Evolutionary conservation across 2,113 vertebrate genomes (phyloP), one percentile per base, ranked within the genome.

Genomic region (Peucedramus taeniatus): DNA sequence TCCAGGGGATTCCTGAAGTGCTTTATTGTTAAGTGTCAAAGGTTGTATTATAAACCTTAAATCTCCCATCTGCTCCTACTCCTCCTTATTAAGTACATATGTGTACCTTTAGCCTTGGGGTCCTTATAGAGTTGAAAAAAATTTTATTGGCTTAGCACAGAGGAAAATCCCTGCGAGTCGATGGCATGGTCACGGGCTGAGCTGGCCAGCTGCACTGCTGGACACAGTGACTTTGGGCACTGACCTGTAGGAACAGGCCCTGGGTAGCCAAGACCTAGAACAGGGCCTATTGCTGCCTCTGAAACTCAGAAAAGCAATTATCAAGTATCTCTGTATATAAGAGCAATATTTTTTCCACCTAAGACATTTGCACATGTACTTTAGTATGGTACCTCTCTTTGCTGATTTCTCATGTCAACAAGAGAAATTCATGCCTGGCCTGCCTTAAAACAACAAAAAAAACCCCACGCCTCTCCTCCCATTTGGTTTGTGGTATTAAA

Each of bases 91-190:
- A 74, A 37, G 13, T 40, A 40, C n/a, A 49, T 24, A 13, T 10
- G 17, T 26, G 9, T 45, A 63, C 35, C 30, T 50, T 85, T 68
- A 89, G 40, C 76, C 64, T 65, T 47, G 3, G 4, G n/a, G 37
- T 39, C 15, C 47, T 70, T 57, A 40, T 1, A 57, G 40, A 74
- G 7, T 4, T 45, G 9, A 59, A 60, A 9, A 9, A 3, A 3
- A 31, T 78, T 84, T 70, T 30, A 39, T 49, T 83, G 57, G 33
- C 44, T 75, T 59, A 33, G 19, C 10, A n/a, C 7, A 42, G 54
- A 63, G 11, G 63, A 51, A 84, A 87, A 68, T 53, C 39, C 7
- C 31, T 59, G 13, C 0, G 0, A 37, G 66, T n/a, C 0, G 0
- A 61, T n/a, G 11, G 20, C 14, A 9, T 9, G 24, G 44, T 26